phyloP scores from a whole-genome alignment of 92 coral and sea anemone species.

The Metridium senile region DNA sequence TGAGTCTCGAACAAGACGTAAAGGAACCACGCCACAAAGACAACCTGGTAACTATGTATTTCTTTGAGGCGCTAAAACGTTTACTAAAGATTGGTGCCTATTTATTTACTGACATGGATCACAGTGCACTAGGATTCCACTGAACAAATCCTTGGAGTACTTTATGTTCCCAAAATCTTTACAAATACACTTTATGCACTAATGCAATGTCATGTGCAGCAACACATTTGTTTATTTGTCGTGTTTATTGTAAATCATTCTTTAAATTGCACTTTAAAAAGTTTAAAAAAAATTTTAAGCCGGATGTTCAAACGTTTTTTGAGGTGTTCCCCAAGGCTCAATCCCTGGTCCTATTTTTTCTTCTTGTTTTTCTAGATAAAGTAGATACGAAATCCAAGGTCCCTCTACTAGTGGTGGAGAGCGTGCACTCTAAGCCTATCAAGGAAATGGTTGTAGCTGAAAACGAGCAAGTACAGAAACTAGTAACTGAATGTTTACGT shows the following conservation, averaged over 20 bases:
- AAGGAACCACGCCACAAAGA: slow-evolving; percentile 40
- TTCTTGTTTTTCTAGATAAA: slow-evolving; percentile 1
- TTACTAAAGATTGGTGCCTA: no score
- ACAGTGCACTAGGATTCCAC: no score
- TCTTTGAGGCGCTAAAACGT: no score
- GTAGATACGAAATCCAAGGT: slow-evolving; percentile 47
- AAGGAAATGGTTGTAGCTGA: slow-evolving; percentile 89
- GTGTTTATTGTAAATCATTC: no score
- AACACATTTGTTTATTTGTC: no score
- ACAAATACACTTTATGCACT: no score
- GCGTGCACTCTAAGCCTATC: slow-evolving; percentile 83
- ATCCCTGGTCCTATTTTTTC: slow-evolving; percentile 1
- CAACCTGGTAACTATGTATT: slow-evolving; percentile 39
- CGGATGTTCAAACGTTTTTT: not conserved
- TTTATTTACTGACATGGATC: no score
- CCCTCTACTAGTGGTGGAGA: slow-evolving; percentile 92
- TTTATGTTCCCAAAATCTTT: no score
- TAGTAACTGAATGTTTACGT: slow-evolving; percentile 83
- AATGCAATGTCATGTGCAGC: no score
- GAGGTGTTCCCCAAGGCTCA: not conserved
- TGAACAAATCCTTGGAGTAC: no score
- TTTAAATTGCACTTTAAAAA: no score
- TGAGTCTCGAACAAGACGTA: slow-evolving; percentile 86
- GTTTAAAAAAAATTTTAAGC: no score
- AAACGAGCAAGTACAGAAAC: slow-evolving; percentile 72